phyloP scores from a whole-genome alignment of 2,888 invertebrate species.

The Magallana nippona region DNA sequence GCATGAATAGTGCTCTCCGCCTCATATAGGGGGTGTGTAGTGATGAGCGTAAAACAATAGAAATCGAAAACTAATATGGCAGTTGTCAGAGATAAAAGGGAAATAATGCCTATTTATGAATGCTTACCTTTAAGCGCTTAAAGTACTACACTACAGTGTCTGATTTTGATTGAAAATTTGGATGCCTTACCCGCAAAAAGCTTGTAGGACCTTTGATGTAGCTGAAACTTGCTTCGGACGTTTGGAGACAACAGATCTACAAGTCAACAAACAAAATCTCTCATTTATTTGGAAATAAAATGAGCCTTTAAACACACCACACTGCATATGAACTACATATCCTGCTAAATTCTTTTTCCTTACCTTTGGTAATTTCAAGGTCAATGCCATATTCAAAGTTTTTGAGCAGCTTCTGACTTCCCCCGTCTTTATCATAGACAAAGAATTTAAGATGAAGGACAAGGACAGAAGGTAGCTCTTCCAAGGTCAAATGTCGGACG shows the following conservation, averaged over 20 bases:
- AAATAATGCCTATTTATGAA: no score
- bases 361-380: conserved; percentile 88
- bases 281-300: neutral
- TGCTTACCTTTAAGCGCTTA: no score
- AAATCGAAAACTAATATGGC: no score
- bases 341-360: conserved; percentile 81
- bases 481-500: conserved; percentile 93
- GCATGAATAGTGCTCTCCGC: no score
- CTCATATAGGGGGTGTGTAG: no score
- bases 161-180: neutral
- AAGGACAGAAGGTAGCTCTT: conserved; percentile 92
- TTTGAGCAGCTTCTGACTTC: conserved; percentile 95
- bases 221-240: conserved; percentile 83
- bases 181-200: conserved; percentile 87
- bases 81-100: no score
- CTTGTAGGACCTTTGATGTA: conserved; percentile 92
- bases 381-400: conserved; percentile 88
- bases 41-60: no score
- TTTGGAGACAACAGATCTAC: conserved; percentile 89
- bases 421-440: conserved; percentile 88
- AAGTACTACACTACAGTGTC: neutral
- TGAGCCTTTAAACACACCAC: neutral
- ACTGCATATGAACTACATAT: no score
- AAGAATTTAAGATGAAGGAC: conserved; percentile 96
- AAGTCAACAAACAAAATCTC: conserved; percentile 45